Conservation (phyloP, 2,113 vertebrate species). For the Brachyhypopomus gauderio region DNA sequence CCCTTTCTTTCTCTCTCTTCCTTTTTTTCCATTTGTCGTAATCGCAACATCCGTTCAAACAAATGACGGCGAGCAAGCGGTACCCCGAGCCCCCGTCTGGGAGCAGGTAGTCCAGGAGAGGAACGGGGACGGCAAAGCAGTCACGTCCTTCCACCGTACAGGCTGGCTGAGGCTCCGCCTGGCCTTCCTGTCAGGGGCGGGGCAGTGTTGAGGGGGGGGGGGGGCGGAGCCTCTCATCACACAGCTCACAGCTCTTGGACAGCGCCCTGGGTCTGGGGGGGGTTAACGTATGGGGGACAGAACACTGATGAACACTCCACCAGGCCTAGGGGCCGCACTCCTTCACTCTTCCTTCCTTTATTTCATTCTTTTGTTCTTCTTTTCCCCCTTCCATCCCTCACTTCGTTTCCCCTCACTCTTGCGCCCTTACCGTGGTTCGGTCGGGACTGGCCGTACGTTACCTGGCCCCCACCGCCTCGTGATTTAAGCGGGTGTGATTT, state of each 20-base stretch:
- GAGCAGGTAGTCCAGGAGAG: conserved; percentile 50
- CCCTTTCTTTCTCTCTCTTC: conserved; percentile 32
- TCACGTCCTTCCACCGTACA: too few relatives aligned
- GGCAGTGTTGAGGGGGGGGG: too few relatives aligned
- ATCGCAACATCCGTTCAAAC: conserved; percentile 62
- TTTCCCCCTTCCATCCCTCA: not conserved
- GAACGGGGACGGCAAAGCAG: conserved; percentile 30
- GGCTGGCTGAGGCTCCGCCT: conserved; percentile 22
- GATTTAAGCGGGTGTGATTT: conserved; percentile 24
- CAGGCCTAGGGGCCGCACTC: not conserved
- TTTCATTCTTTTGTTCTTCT: not conserved
- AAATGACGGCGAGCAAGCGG: conserved; percentile 54
- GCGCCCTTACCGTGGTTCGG: not conserved
- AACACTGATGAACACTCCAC: too few relatives aligned
- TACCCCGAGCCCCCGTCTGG: conserved; percentile 53
- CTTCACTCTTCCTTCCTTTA: not conserved
- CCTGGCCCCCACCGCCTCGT: not conserved
- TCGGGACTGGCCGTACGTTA: not conserved
- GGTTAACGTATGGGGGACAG: too few relatives aligned
- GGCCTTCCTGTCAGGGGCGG: not conserved
- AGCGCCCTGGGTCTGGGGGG: too few relatives aligned
- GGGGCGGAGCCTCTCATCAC: too few relatives aligned
- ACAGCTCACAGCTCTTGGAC: too few relatives aligned
- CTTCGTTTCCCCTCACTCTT: not conserved
- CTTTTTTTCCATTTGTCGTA: conserved; percentile 54